Conservation (phyloP, 2,888 invertebrate genomes). For the Labia minor region DNA sequence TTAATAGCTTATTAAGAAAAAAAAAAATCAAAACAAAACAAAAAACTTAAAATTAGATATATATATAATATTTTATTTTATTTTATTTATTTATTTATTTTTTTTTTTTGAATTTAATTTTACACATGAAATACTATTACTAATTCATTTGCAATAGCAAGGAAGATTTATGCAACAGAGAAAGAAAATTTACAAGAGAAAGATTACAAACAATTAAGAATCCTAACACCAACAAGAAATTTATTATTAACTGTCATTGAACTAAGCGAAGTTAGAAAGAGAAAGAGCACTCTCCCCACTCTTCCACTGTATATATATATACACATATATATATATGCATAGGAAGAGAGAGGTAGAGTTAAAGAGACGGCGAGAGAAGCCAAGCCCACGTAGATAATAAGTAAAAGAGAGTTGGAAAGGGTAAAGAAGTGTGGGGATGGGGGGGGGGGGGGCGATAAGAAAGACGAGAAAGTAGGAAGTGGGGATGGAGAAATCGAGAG, state of each 20-base stretch:
- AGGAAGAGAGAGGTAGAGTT: background rate
- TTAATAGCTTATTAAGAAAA: background rate
- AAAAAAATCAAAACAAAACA: no score
- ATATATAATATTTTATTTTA: no score
- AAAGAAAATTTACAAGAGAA: slow-evolving; percentile 19
- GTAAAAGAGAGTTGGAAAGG: background rate
- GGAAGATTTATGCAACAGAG: slow-evolving; percentile 16
- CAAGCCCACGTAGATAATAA: slow-evolving; percentile 13
- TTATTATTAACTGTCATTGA: slow-evolving; percentile 15
- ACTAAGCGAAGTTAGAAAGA: slow-evolving; percentile 17
- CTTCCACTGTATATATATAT: background rate
- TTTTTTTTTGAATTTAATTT: background rate
- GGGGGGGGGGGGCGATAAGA: background rate
- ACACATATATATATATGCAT: no score
- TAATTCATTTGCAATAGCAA: slow-evolving; percentile 13
- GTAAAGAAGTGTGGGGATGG: background rate
- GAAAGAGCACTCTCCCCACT: slow-evolving; percentile 8
- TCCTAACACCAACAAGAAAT: slow-evolving; percentile 14
- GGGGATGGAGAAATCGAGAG: background rate
- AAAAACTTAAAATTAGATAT: background rate
- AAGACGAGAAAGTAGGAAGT: background rate
- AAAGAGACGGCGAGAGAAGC: slow-evolving; percentile 17
- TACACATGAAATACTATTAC: background rate
- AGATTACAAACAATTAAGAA: slow-evolving; percentile 14
- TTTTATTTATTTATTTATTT: background rate